phyloP scores from a whole-genome alignment of 2,113 vertebrate genomes.

The Sander lucioperca region DNA sequence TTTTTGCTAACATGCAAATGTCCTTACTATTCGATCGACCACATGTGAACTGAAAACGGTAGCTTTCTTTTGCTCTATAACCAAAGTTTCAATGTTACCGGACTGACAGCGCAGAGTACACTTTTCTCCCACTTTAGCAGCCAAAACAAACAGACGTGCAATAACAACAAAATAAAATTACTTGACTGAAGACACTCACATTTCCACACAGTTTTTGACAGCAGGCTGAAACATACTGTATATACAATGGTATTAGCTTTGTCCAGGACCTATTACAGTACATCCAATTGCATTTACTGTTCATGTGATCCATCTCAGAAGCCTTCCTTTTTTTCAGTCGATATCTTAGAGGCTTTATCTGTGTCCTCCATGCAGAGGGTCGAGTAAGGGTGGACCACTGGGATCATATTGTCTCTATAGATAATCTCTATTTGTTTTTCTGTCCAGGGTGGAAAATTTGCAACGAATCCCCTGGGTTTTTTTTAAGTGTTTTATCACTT shows the following conservation, averaged over 20 bases:
- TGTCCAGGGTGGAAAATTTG: constrained; percentile 81
- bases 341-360: constrained; percentile 66
- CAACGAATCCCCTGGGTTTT: constrained; percentile 64
- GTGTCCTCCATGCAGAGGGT: constrained; percentile 53
- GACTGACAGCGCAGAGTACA: constrained; percentile 52
- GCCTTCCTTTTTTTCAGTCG: constrained; percentile 2
- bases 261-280: neutral
- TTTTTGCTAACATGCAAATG: constrained; percentile 62
- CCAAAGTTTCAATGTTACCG: constrained; percentile 20
- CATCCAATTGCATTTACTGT: constrained; percentile 15
- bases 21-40: constrained; percentile 6
- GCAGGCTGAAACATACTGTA: constrained; percentile 16
- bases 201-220: constrained; percentile 18
- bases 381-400: constrained; percentile 55
- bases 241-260: constrained; percentile 1
- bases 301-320: constrained; percentile 26
- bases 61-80: constrained; percentile 28
- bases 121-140: constrained; percentile 7
- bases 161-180: constrained; percentile 19
- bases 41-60: constrained; percentile 39
- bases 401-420: constrained; percentile 76
- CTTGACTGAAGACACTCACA: constrained; percentile 14
- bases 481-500: constrained; percentile 75
- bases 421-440: constrained; percentile 85
- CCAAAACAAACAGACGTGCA: constrained; percentile 36